Conservation (phyloP, 2,797 vertebrate species). For the Rachycentron canadum region DNA sequence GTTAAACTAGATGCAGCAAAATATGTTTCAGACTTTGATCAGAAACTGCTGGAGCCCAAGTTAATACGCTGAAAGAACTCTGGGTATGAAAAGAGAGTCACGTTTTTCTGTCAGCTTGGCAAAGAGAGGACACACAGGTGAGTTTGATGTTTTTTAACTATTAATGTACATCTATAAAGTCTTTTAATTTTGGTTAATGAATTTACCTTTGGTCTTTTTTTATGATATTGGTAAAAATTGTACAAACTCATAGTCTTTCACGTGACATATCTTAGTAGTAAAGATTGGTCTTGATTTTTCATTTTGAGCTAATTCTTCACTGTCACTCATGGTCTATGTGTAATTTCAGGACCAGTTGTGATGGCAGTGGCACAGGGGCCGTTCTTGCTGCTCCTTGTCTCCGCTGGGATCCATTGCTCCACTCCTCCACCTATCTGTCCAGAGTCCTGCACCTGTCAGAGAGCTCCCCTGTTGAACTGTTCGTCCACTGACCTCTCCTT, state of each 20-base stretch:
- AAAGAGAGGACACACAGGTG: conserved; percentile 52
- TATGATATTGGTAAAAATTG: background rate
- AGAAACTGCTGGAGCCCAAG: conserved; percentile 45
- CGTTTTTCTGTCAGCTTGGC: conserved; percentile 32
- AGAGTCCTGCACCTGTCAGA: conserved; percentile 77
- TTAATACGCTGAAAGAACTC: background rate
- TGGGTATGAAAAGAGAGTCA: conserved; percentile 38
- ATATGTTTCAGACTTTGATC: conserved; percentile 84
- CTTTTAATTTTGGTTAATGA: background rate
- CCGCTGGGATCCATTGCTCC: conserved; percentile 47
- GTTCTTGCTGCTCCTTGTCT: conserved; percentile 69
- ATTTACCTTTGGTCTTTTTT: background rate
- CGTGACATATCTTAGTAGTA: background rate
- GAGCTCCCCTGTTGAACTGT: conserved; percentile 80
- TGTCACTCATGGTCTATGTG: background rate
- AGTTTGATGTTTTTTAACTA: conserved; percentile 31
- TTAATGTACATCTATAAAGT: background rate
- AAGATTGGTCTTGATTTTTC: background rate
- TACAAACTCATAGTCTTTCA: background rate
- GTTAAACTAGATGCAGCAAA: conserved; percentile 54
- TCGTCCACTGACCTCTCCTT: conserved; percentile 80
- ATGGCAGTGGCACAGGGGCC: conserved; percentile 69
- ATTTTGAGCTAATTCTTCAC: background rate
- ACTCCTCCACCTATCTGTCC: conserved; percentile 68
- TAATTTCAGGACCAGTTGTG: conserved; percentile 51